These are phyloP conservation scores for Vesta saturnalis DNA, from an alignment of 2,888 invertebrate genomes.

Conservation along the genomic window DNA sequence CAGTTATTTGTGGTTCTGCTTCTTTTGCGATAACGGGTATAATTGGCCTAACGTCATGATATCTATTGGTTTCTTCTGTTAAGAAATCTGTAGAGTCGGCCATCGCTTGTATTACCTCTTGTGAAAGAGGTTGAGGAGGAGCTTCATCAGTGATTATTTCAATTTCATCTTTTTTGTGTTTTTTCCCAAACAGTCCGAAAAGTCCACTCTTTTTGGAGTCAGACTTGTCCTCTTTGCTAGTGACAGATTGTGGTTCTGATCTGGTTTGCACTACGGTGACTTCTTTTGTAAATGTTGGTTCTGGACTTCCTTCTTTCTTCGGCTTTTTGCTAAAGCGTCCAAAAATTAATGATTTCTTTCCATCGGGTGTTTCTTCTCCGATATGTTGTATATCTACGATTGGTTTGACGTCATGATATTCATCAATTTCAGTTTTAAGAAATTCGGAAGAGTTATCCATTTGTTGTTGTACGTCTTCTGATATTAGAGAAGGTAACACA, in stretches of 20 bases:
- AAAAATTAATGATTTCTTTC: conserved; percentile 34
- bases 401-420: not conserved
- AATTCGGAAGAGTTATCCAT: not conserved
- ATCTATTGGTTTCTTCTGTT: not conserved
- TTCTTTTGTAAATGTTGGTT: conserved; percentile 18
- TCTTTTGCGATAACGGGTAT: not conserved
- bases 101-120: conserved; percentile 2
- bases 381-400: not conserved
- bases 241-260: not conserved
- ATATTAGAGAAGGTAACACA: not conserved
- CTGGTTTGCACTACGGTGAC: not conserved
- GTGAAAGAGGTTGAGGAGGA: conserved; percentile 7
- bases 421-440: not conserved
- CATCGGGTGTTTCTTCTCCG: conserved; percentile 7
- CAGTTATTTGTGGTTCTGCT: not conserved
- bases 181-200: conserved; percentile 47
- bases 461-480: not conserved
- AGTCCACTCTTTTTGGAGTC: conserved; percentile 45
- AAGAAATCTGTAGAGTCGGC: conserved; percentile 9
- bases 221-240: not conserved
- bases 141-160: not conserved
- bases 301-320: conserved; percentile 38
- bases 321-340: conserved; percentile 50
- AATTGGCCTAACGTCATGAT: conserved; percentile 12
- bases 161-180: conserved; percentile 39